These are phyloP conservation scores for Chironomus riparius DNA, from an alignment of 2,888 invertebrate species.

Conservation along the genomic window DNA sequence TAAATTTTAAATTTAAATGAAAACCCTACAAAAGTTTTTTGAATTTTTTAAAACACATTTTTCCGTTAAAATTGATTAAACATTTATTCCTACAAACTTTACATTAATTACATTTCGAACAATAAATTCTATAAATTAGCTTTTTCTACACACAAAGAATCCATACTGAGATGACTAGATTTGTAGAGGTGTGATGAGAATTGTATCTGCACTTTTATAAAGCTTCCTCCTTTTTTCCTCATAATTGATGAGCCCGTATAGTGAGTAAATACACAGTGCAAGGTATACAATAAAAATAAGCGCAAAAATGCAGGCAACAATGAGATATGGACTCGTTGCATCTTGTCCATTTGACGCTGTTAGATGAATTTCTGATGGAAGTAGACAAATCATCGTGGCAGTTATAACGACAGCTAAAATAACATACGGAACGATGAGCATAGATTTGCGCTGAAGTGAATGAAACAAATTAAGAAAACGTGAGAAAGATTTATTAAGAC, in stretches of 20 bases:
- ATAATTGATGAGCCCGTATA: background rate
- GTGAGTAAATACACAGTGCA: slow-evolving; percentile 8
- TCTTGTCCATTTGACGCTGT: too few relatives aligned
- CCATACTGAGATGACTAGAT: background rate
- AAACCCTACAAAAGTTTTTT: too few relatives aligned
- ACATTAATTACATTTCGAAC: too few relatives aligned
- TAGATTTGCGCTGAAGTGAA: background rate
- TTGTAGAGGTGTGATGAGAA: background rate
- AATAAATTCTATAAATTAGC: too few relatives aligned
- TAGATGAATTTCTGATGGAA: background rate
- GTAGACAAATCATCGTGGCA: background rate
- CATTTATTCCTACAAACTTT: too few relatives aligned
- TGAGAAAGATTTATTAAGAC: background rate
- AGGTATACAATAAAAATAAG: background rate
- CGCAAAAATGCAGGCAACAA: background rate
- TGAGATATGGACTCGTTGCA: background rate
- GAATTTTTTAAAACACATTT: too few relatives aligned
- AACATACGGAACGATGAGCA: background rate
- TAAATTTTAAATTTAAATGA: too few relatives aligned
- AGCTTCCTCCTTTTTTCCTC: slow-evolving; percentile 8
- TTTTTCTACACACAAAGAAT: too few relatives aligned
- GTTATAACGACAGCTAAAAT: background rate
- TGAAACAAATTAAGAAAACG: background rate
- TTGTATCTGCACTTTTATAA: background rate
- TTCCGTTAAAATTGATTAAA: too few relatives aligned